Evolutionary conservation across 53 echinoderm and acorn worm species (phyloP).

Genomic region (Henricia sp.): DNA sequence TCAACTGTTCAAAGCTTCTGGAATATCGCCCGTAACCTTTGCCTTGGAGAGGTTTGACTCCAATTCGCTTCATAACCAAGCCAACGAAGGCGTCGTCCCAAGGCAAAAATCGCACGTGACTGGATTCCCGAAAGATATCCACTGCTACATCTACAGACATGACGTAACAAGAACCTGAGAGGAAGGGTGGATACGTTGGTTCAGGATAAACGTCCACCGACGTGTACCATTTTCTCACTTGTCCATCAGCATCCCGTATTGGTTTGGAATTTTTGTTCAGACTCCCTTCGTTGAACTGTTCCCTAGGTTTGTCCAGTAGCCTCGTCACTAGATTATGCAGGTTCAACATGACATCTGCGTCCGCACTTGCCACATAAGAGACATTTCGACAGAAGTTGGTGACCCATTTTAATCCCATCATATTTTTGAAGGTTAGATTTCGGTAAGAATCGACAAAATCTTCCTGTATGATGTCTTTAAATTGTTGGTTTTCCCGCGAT

Average conservation of each 20-base stretch:
- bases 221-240: constrained; percentile 34
- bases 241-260: background rate
- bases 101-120: constrained; percentile 26
- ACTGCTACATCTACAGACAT: constrained; percentile 37
- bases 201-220: constrained; percentile 36
- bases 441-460: constrained; percentile 30
- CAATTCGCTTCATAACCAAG: constrained; percentile 45
- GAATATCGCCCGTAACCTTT: constrained; percentile 21
- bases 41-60: constrained; percentile 13
- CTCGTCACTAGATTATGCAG: constrained; percentile 14
- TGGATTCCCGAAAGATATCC: constrained; percentile 14
- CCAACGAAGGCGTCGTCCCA: constrained; percentile 51
- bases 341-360: constrained; percentile 30
- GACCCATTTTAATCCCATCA: constrained; percentile 54
- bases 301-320: background rate
- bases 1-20: background rate
- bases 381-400: constrained; percentile 12
- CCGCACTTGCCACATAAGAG: constrained; percentile 42
- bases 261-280: background rate
- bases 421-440: constrained; percentile 41
- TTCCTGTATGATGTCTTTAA: constrained; percentile 45
- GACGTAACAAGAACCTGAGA: constrained; percentile 41
- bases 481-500: background rate
- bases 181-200: constrained; percentile 47
- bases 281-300: constrained; percentile 26